These are phyloP conservation scores for Pomatorhinus ruficollis DNA, from an alignment of 2,113 vertebrate species.

Conservation along the genomic window DNA sequence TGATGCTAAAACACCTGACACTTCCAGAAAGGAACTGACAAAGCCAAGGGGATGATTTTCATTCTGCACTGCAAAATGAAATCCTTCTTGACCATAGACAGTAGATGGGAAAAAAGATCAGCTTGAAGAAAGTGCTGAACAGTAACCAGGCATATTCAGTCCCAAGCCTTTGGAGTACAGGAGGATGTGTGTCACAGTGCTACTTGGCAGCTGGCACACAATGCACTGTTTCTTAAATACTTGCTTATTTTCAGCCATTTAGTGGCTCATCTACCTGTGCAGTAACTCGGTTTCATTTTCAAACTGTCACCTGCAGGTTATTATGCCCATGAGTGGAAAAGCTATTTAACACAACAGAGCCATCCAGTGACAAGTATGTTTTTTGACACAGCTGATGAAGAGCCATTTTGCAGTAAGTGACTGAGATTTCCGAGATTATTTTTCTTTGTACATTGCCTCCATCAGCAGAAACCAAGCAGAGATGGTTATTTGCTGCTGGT, in stretches of 20 bases:
- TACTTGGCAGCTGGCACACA: background rate
- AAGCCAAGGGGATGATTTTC: background rate
- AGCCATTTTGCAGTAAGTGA: slow-evolving; percentile 89
- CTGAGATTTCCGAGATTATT: background rate
- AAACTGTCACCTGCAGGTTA: slow-evolving; percentile 79
- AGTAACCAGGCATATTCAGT: background rate
- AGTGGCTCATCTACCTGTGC: background rate
- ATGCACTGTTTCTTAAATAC: background rate
- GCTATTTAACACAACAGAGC: slow-evolving; percentile 74
- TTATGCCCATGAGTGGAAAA: slow-evolving; percentile 82
- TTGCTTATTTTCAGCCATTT: background rate
- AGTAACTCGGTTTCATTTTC: background rate
- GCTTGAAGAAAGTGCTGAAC: background rate
- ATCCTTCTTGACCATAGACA: background rate
- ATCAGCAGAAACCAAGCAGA: background rate
- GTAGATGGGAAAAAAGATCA: background rate
- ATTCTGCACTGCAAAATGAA: background rate
- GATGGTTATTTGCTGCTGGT: background rate
- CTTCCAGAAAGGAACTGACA: background rate
- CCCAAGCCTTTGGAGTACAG: background rate
- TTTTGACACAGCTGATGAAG: slow-evolving; percentile 83
- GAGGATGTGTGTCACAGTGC: background rate
- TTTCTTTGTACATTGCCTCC: background rate
- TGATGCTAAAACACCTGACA: background rate
- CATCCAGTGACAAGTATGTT: slow-evolving; percentile 78